These are phyloP conservation scores for Tauraco hartlaubi DNA, from an alignment of 2,797 vertebrate species.

Conservation along the genomic window DNA sequence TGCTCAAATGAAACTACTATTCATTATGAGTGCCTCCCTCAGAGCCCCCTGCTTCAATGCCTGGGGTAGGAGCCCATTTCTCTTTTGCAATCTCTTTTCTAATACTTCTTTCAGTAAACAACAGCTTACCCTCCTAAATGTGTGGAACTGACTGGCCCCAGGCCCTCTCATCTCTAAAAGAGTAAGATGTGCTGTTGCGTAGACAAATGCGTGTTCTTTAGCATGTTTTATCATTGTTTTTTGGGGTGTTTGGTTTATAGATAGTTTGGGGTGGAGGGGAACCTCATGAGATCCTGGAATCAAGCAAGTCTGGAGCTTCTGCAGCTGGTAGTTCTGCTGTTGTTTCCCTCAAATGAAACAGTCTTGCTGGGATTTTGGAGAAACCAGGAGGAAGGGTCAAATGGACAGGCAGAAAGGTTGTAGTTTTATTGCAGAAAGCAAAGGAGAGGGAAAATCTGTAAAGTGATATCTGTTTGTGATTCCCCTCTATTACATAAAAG, in stretches of 20 bases:
- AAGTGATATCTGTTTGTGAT: neutral
- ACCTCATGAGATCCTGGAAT: neutral
- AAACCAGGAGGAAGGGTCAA: neutral
- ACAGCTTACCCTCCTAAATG: neutral
- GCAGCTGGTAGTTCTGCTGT: neutral
- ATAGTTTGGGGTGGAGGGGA: neutral
- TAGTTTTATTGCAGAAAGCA: neutral
- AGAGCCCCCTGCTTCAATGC: neutral
- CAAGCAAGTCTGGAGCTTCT: neutral
- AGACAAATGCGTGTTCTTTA: neutral
- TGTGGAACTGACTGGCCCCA: neutral
- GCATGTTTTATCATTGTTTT: neutral
- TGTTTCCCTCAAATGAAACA: neutral
- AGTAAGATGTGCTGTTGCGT: neutral
- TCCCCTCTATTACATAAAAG: neutral
- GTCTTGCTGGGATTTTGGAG: neutral
- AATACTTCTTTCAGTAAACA: slow-evolving; percentile 28
- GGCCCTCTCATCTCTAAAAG: neutral
- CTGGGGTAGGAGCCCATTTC: neutral
- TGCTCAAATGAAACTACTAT: neutral
- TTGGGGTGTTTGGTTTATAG: accelerated
- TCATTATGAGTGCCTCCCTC: neutral
- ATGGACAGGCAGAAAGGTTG: neutral
- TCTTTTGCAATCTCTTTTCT: slow-evolving; percentile 31
- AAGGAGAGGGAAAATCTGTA: neutral